Evolutionary conservation across 2,113 vertebrate species (phyloP).

Genomic region (Raja brachyura): DNA sequence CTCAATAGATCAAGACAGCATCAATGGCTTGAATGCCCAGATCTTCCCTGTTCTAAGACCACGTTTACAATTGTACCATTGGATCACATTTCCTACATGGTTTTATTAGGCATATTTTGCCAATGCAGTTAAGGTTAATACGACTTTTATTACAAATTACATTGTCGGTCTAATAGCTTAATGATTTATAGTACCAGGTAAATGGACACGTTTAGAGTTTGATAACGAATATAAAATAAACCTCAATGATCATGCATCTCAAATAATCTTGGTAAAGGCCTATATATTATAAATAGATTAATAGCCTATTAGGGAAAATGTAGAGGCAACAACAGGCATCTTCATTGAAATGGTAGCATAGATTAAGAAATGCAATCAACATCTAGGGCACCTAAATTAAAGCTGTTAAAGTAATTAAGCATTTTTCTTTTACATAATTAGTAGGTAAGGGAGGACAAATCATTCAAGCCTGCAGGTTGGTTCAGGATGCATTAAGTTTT

Average conservation of each 20-base stretch:
- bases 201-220: not conserved
- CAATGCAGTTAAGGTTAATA: not conserved
- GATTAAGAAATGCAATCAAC: not conserved
- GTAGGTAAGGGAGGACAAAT: not conserved
- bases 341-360: not conserved
- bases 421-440: not conserved
- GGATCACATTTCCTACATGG: not conserved
- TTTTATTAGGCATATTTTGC: not conserved
- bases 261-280: not conserved
- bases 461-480: not conserved
- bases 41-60: too few species aligned
- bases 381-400: slow-evolving; percentile 7
- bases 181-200: not conserved
- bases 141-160: not conserved
- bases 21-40: too few species aligned
- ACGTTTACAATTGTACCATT: too few species aligned
- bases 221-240: not conserved
- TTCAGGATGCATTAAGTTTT: not conserved
- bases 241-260: not conserved
- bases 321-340: not conserved
- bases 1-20: too few species aligned
- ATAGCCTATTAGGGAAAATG: not conserved
- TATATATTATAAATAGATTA: slow-evolving; percentile 20
- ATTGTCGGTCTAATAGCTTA: not conserved
- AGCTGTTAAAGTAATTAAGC: not conserved